phyloP scores from a whole-genome alignment of 2,888 invertebrate genomes.

The Tethea ocularis region DNA sequence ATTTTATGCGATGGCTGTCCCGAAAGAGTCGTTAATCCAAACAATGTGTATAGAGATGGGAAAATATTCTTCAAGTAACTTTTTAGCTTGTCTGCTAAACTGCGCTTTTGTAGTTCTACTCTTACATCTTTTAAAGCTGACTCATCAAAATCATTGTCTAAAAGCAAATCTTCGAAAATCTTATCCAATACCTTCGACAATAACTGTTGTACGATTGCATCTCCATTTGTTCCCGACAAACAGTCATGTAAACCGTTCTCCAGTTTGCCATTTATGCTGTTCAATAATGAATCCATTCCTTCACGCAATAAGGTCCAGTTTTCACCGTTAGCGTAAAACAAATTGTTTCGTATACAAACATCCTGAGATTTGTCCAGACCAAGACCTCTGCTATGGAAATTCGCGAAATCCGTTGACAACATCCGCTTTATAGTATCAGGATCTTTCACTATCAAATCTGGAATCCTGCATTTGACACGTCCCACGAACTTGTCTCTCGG shows the following conservation, averaged over 20 bases:
- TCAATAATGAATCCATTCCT: constrained; percentile 67
- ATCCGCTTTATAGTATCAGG: constrained; percentile 72
- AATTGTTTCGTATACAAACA: constrained; percentile 82
- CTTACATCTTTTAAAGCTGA: constrained; percentile 57
- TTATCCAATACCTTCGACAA: constrained; percentile 77
- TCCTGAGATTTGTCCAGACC: constrained; percentile 79
- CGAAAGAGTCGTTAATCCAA: constrained; percentile 56
- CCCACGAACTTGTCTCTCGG: constrained; percentile 69
- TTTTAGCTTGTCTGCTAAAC: constrained; percentile 58
- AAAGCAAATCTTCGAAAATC: constrained; percentile 71
- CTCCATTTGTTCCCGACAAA: constrained; percentile 80
- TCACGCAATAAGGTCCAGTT: constrained; percentile 73
- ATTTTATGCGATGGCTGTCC: constrained; percentile 52
- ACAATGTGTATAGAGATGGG: constrained; percentile 65
- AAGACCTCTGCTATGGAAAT: constrained; percentile 78
- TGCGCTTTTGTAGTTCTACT: constrained; percentile 51
- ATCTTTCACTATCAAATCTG: constrained; percentile 74
- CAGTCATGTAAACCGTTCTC: constrained; percentile 71
- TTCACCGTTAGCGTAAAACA: constrained; percentile 78
- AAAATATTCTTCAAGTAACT: constrained; percentile 73
- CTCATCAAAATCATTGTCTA: constrained; percentile 56
- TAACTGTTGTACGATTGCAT: constrained; percentile 75
- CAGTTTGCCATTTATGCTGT: constrained; percentile 53
- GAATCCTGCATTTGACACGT: constrained; percentile 71
- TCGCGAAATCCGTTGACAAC: constrained; percentile 74